phyloP scores from a whole-genome alignment of 2,113 vertebrate genomes.

The Bostrychus sinensis region DNA sequence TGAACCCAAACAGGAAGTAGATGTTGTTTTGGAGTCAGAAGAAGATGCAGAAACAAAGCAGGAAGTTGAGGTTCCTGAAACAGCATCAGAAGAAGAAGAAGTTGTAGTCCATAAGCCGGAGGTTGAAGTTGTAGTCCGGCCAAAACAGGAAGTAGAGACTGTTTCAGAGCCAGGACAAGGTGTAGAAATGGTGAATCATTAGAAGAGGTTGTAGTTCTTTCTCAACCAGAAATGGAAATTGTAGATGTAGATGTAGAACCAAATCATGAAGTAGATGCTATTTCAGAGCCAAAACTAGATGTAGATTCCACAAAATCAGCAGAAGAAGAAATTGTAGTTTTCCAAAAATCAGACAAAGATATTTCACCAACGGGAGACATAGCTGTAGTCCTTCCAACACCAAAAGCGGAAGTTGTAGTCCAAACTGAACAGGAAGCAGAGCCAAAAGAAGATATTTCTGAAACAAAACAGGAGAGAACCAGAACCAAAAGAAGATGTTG shows the following conservation, averaged over 20 bases:
- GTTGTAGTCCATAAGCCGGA: conserved; percentile 9
- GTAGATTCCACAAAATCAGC: too few relatives aligned
- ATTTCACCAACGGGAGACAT: too few relatives aligned
- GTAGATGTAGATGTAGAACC: too few relatives aligned
- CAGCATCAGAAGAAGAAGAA: not conserved
- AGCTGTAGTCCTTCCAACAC: conserved; percentile 6
- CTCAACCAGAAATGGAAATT: not conserved
- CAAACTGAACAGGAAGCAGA: conserved; percentile 6
- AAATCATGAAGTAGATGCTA: too few relatives aligned
- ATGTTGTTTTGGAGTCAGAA: not conserved
- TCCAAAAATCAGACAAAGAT: not conserved
- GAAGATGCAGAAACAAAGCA: conserved; percentile 2
- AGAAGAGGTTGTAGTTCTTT: not conserved
- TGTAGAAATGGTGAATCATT: not conserved
- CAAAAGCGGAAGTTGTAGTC: not conserved
- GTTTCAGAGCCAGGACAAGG: conserved; percentile 7
- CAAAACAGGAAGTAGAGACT: not conserved
- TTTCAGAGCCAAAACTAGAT: too few relatives aligned
- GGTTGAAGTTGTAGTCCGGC: conserved; percentile 16
- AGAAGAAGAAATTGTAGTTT: not conserved
- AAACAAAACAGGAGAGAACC: not conserved
- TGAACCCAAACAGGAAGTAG: not conserved
- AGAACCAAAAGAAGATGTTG: not conserved
- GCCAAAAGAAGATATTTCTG: not conserved
- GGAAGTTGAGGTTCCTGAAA: not conserved